These are phyloP conservation scores for Batillaria attramentaria DNA, from an alignment of 1,140 invertebrate species.

Conservation along the genomic window DNA sequence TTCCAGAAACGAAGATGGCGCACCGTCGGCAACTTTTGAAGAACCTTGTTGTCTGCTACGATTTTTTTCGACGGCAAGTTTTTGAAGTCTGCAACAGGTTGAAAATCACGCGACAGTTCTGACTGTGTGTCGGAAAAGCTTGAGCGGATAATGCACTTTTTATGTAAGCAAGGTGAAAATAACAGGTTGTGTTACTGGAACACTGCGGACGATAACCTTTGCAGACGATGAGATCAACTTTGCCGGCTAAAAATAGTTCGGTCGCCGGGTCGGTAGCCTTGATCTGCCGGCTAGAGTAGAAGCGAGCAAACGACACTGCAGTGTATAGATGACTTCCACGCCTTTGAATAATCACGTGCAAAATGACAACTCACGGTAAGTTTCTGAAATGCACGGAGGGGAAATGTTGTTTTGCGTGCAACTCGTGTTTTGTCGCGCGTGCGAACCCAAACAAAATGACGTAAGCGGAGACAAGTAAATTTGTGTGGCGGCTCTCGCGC, in stretches of 20 bases:
- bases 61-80: conserved; percentile 31
- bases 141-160: neutral
- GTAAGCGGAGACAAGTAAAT: conserved; percentile 29
- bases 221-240: conserved; percentile 38
- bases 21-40: conserved; percentile 33
- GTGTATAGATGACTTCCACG: no score
- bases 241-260: conserved; percentile 31
- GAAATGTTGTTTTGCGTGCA: no score
- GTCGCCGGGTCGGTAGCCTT: conserved; percentile 34
- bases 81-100: neutral
- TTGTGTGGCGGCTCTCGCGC: conserved; percentile 10
- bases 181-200: neutral
- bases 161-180: neutral
- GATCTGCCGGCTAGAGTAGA: conserved; percentile 6
- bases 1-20: conserved; percentile 31
- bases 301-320: no score
- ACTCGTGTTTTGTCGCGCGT: conserved; percentile 24
- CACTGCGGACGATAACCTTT: conserved; percentile 31
- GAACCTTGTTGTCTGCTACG: conserved; percentile 31
- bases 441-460: conserved; percentile 37
- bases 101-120: neutral
- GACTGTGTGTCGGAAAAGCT: conserved; percentile 19
- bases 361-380: no score
- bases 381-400: no score
- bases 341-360: no score